Percentiles rank a stretch among this genome's conserved stretches.
Conservation (phyloP, 2,888 invertebrate genomes). For the Oscheius onirici region DNA sequence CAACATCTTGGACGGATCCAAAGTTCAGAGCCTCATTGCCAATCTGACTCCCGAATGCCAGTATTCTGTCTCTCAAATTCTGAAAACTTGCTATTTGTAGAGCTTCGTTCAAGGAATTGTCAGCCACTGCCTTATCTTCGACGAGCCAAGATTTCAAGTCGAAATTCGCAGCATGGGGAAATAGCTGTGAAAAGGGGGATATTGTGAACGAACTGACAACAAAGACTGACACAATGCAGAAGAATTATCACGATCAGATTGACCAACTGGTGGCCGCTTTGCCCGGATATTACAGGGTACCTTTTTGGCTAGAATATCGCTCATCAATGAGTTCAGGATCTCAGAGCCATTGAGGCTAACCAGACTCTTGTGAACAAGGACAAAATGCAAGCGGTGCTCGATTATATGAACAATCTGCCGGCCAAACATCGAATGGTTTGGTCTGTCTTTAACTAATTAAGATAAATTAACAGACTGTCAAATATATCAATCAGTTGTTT, state of each 20-base stretch:
- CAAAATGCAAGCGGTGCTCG: not conserved
- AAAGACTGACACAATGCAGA: not conserved
- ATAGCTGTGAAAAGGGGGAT: slow-evolving; percentile 10
- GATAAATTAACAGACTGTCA: not conserved
- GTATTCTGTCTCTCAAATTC: not conserved
- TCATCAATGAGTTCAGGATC: too few species aligned
- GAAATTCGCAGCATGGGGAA: not conserved
- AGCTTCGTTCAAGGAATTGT: not conserved
- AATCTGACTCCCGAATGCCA: slow-evolving; percentile 15
- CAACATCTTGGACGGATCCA: not conserved
- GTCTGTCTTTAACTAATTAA: too few species aligned
- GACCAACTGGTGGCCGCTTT: not conserved
- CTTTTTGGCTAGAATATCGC: too few species aligned
- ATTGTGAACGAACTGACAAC: not conserved
- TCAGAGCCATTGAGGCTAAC: not conserved
- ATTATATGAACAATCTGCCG: slow-evolving; percentile 2
- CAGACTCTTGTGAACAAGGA: slow-evolving; percentile 13
- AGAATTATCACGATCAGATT: slow-evolving; percentile 1
- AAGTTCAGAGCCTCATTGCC: not conserved
- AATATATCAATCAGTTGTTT: slow-evolving; percentile 9
- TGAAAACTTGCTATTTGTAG: not conserved
- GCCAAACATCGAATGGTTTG: too few species aligned
- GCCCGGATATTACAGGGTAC: not conserved
- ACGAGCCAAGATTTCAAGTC: slow-evolving; percentile 6
- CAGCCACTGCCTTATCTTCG: not conserved